A percentile compares a stretch with the other conserved stretches of the same genome.
Evolutionary conservation across 64 coral and sea anemone genomes (phyloP).

Genomic region (Actinia equina): DNA sequence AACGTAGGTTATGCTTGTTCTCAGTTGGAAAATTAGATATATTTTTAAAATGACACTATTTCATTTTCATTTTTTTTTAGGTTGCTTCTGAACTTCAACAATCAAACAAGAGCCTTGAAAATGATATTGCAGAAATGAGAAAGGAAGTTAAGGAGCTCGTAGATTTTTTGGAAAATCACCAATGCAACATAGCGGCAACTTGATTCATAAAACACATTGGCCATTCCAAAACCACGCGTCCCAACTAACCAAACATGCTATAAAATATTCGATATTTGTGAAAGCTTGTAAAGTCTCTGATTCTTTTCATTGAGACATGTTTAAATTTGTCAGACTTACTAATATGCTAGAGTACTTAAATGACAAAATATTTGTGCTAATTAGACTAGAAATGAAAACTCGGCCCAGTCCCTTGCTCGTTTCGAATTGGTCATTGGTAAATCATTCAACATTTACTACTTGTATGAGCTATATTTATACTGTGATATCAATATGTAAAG

Average conservation of each 20-base stretch:
- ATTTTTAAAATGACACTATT: background rate
- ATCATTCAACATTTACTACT: background rate
- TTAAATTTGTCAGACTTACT: no score
- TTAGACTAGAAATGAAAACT: background rate
- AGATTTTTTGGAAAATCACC: background rate
- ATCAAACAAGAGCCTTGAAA: constrained; percentile 12
- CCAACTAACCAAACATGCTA: no score
- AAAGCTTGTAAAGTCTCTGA: no score
- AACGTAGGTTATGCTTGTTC: no score
- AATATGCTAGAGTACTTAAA: no score
- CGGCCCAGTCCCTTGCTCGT: background rate
- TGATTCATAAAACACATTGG: background rate
- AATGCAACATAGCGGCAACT: background rate
- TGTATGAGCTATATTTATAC: background rate
- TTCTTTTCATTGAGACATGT: no score
- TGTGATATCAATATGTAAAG: background rate
- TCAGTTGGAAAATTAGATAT: no score
- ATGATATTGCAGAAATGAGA: constrained; percentile 2
- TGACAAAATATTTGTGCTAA: no score
- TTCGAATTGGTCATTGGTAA: background rate
- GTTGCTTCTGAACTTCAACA: constrained; percentile 2
- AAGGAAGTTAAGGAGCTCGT: background rate
- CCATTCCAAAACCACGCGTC: no score
- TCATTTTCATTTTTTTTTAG: background rate
- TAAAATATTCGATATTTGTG: no score